Conservation (phyloP, 2,113 vertebrate species). For the Echinops telfairi region DNA sequence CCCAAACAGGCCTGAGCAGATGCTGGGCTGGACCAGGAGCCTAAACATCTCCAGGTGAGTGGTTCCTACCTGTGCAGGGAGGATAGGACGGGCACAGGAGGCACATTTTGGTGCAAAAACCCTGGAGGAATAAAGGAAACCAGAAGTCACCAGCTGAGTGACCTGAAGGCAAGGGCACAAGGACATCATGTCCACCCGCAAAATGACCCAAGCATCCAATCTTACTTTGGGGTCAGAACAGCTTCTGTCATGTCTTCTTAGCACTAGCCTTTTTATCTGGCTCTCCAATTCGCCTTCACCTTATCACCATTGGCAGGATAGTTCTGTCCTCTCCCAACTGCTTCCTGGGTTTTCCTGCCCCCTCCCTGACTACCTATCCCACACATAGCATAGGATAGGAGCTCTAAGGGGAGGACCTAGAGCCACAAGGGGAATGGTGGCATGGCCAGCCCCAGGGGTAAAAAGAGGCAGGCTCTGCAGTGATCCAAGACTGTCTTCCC, state of each 20-base stretch:
- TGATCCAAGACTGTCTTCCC: neutral
- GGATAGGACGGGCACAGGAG: conserved; percentile 97
- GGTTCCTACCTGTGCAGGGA: conserved; percentile 94
- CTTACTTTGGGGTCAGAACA: neutral
- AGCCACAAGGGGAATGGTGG: neutral
- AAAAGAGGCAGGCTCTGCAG: neutral
- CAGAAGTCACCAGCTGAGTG: conserved; percentile 25
- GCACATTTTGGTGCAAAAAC: conserved; percentile 99
- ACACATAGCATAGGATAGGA: neutral
- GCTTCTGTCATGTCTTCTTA: neutral
- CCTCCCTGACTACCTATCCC: neutral
- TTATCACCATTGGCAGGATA: neutral
- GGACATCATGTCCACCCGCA: neutral
- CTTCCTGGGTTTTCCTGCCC: neutral
- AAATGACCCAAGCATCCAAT: neutral
- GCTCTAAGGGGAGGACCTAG: neutral
- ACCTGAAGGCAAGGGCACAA: neutral
- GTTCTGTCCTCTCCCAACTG: neutral
- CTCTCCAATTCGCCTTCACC: neutral
- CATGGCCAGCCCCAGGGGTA: neutral
- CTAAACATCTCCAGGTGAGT: neutral
- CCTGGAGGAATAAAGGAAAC: conserved; percentile 84
- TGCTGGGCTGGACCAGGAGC: neutral
- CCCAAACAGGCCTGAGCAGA: no score
- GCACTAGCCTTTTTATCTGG: neutral